Conservation (phyloP, 1,140 invertebrate genomes). For the Leguminivora glycinivorella region DNA sequence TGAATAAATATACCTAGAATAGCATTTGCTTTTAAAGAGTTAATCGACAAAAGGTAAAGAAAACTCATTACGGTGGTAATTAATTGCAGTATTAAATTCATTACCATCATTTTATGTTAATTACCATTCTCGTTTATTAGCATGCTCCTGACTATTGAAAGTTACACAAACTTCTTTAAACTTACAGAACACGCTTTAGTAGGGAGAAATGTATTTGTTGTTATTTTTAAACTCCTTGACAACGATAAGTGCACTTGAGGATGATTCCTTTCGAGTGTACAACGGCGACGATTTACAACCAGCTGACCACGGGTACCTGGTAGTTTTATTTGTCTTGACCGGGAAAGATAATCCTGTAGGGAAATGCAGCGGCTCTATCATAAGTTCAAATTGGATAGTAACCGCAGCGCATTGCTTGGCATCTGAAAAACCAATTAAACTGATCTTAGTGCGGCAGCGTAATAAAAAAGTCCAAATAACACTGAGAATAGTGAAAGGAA, state of each 20-base stretch:
- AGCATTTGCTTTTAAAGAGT: too few relatives aligned
- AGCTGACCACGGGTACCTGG: slow-evolving; percentile 28
- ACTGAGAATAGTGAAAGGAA: slow-evolving; percentile 5
- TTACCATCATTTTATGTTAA: too few relatives aligned
- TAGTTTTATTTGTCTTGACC: slow-evolving; percentile 7
- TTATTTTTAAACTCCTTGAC: not conserved
- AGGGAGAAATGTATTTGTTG: slow-evolving; percentile 3
- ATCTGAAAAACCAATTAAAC: not conserved
- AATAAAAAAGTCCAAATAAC: not conserved
- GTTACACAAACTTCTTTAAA: not conserved
- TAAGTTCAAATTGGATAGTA: slow-evolving; percentile 35
- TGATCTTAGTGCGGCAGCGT: not conserved
- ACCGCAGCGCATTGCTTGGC: slow-evolving; percentile 36
- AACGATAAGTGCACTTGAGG: slow-evolving; percentile 2
- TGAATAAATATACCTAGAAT: too few relatives aligned
- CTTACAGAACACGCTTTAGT: slow-evolving; percentile 21
- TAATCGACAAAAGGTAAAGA: too few relatives aligned
- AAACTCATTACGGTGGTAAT: too few relatives aligned
- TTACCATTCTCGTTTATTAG: too few relatives aligned
- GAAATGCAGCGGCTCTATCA: slow-evolving; percentile 37
- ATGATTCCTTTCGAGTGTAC: slow-evolving; percentile 30
- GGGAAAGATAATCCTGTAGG: not conserved
- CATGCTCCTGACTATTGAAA: too few relatives aligned
- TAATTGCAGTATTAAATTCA: too few relatives aligned
- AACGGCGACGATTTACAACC: slow-evolving; percentile 16